Base-by-base conservation (phyloP, 2,797 vertebrate species). In the Sphenodon punctatus region DNA sequence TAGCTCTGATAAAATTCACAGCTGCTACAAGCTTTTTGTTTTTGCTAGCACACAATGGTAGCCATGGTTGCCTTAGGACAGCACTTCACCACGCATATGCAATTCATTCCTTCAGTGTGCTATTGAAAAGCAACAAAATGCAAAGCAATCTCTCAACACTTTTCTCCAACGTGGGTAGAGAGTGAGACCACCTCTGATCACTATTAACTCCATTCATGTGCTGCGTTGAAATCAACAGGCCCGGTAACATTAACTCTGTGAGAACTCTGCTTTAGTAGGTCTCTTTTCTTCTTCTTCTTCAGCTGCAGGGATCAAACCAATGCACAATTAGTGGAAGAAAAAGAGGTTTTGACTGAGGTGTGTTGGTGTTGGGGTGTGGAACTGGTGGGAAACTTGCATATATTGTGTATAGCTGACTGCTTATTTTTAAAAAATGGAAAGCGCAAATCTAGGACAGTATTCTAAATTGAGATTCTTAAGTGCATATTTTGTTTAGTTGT, bases 91-190 rank as follows among this genome's bases (percentile, higher is more conserved):
- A 7, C 27, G 58, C 45, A 45, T 70, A 51, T 51, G 41, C 43
- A 86, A 75, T 64, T 73, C 11, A 65, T 74, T 84, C 84, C 39
- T 75, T 74, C 38, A 77, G 69, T 76, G 39, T 10, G 14, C 73
- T 77, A 30, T 51, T 75, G 86, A 84, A 85, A 78, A 81, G 32
- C 67, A 80, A 20, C 46, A 19, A 82, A 84, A 69, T 56, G 70
- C 39, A 85, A 88, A 89, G 69, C 32, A 71, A 64, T 43, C 32
- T 71, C 22, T 65, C 10, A 0, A 0, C 4, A 32, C 22, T 14
- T 49, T 55, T 73, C 59, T 51, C 27, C 64, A 46, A 83, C 85
- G 81, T 58, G 15, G 12, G 51, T n/a, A n/a, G n/a, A n/a, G n/a
- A n/a, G 84, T 34, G 3, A 39, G 27, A 65, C 10, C 3, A 74